These are phyloP conservation scores for Clunio marinus DNA, from an alignment of 2,888 invertebrate genomes.

Conservation along the genomic window DNA sequence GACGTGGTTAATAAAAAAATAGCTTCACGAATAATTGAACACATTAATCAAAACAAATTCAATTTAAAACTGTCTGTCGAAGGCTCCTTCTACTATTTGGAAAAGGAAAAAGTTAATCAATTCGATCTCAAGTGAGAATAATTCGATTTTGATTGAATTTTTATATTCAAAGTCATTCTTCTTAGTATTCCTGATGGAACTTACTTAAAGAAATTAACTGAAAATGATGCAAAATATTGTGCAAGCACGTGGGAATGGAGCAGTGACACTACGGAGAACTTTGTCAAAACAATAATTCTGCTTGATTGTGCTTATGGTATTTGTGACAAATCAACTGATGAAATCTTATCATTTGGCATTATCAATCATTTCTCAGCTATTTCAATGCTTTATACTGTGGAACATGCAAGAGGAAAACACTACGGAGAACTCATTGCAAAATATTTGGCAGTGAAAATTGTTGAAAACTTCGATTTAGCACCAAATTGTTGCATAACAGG, in stretches of 20 bases:
- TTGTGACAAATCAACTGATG: not conserved
- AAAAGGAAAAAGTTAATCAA: not conserved
- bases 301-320: not conserved
- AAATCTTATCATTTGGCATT: not conserved
- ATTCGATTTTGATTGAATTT: too few species aligned
- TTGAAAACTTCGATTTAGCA: not conserved
- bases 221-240: not conserved
- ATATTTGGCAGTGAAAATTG: not conserved
- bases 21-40: not conserved
- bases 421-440: not conserved
- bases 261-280: not conserved
- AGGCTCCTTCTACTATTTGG: not conserved
- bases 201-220: not conserved
- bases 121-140: not conserved
- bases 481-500: not conserved
- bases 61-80: not conserved
- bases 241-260: not conserved
- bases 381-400: not conserved
- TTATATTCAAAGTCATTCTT: too few species aligned
- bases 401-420: not conserved
- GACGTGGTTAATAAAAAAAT: not conserved
- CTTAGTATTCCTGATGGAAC: not conserved
- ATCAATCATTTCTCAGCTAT: not conserved
- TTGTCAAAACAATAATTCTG: not conserved
- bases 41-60: not conserved